These are phyloP conservation scores for Drosophila sordidula DNA, from an alignment of 2,888 invertebrate species.

Conservation along the genomic window DNA sequence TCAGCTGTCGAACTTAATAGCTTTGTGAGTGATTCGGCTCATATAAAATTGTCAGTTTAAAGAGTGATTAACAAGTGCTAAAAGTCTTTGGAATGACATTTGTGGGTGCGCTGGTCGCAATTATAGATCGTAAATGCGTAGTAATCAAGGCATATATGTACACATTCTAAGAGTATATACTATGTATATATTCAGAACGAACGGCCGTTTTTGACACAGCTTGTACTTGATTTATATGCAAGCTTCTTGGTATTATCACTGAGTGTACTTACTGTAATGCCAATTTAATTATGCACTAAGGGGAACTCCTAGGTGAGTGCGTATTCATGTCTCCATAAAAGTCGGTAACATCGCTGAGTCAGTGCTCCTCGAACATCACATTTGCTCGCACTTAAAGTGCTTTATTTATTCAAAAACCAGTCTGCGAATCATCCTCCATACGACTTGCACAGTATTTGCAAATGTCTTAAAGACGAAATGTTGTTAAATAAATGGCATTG, in stretches of 20 bases:
- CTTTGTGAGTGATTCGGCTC: conserved; percentile 45
- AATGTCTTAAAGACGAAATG: not conserved
- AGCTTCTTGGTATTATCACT: no score
- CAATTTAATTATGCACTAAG: conserved; percentile 1
- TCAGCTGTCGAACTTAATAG: conserved; percentile 12
- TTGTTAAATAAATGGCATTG: not conserved
- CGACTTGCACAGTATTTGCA: not conserved
- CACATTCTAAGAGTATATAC: no score
- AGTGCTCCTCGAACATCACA: conserved; percentile 15
- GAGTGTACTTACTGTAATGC: conserved; percentile 32
- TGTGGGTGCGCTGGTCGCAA: conserved; percentile 41
- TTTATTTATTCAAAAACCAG: conserved; percentile 15
- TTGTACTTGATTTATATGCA: no score
- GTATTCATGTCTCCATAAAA: conserved; percentile 2
- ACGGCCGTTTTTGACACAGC: no score
- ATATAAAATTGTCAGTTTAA: conserved; percentile 17
- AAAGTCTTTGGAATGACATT: conserved; percentile 31
- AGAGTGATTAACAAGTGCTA: conserved; percentile 40
- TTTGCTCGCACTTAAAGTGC: not conserved
- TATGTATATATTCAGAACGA: no score
- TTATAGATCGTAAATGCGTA: not conserved
- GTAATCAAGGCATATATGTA: not conserved
- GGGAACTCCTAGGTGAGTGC: conserved; percentile 23
- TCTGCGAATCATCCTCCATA: not conserved
- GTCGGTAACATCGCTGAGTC: conserved; percentile 6